Percentiles rank a stretch among this genome's conserved stretches.
phyloP scores from a whole-genome alignment of 2,797 vertebrate genomes.

The Diplodus sargus region DNA sequence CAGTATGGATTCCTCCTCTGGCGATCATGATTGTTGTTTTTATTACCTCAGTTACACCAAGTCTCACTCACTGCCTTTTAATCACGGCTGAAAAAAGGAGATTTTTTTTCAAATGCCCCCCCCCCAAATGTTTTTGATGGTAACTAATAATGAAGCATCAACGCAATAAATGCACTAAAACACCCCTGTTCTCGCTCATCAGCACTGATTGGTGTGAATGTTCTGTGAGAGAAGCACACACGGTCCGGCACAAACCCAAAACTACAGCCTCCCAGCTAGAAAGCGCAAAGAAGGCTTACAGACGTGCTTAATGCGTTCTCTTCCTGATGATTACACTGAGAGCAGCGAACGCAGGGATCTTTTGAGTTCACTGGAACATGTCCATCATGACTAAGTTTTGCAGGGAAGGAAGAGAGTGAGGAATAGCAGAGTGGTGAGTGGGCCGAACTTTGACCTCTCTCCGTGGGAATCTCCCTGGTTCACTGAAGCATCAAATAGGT shows the following conservation, averaged over 20 bases:
- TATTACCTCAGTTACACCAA: not conserved
- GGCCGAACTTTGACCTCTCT: not conserved
- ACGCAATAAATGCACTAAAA: too few species aligned
- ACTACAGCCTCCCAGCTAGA: not conserved
- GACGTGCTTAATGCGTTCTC: not conserved
- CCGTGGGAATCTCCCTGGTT: not conserved
- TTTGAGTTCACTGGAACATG: not conserved
- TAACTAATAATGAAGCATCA: constrained; percentile 15
- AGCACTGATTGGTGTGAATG: not conserved
- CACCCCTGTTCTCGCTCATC: not conserved
- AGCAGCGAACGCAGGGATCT: not conserved
- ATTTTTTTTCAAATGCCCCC: not conserved
- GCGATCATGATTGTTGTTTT: not conserved
- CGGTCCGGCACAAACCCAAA: not conserved
- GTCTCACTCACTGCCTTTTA: not conserved
- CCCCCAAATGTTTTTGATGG: not conserved
- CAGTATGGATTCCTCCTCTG: not conserved
- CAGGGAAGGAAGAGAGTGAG: too few species aligned
- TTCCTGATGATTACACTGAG: not conserved
- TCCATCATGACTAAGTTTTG: not conserved
- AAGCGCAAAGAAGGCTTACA: not conserved
- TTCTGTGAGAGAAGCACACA: not conserved
- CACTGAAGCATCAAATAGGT: not conserved
- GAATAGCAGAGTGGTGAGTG: not conserved
- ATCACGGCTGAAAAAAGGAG: not conserved